Conservation (phyloP, 2,113 vertebrate genomes). For the Ardeotis arabs region DNA sequence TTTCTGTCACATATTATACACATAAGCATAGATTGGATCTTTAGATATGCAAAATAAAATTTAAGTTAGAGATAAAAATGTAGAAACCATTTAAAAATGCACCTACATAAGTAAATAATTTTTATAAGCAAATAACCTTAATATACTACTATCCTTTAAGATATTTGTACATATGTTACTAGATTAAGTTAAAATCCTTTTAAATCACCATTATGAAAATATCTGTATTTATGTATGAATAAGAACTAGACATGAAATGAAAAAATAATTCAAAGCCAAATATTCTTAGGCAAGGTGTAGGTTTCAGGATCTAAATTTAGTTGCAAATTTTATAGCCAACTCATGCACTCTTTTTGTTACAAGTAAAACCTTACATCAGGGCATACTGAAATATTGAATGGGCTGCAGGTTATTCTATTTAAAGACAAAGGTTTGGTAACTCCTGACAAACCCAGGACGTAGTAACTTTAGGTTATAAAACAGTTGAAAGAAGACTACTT, state of each 20-base stretch:
- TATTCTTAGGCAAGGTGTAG: neutral
- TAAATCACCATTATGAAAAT: neutral
- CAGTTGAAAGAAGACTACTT: neutral
- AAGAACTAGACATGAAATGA: neutral
- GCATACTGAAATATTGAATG: neutral
- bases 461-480: neutral
- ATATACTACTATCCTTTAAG: too few species aligned
- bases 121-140: neutral
- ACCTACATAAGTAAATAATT: neutral
- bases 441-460: neutral
- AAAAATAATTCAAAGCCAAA: neutral
- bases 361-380: neutral
- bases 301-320: neutral
- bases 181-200: neutral
- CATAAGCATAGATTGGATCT: rapidly evolving
- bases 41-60: neutral
- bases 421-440: neutral
- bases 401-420: neutral
- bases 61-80: neutral
- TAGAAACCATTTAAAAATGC: rapidly evolving
- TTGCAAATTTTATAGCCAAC: neutral
- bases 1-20: neutral
- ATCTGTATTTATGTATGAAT: neutral
- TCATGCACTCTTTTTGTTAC: neutral
- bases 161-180: neutral